Conservation (phyloP, 2,797 vertebrate species). For the Notolabrus celidotus region DNA sequence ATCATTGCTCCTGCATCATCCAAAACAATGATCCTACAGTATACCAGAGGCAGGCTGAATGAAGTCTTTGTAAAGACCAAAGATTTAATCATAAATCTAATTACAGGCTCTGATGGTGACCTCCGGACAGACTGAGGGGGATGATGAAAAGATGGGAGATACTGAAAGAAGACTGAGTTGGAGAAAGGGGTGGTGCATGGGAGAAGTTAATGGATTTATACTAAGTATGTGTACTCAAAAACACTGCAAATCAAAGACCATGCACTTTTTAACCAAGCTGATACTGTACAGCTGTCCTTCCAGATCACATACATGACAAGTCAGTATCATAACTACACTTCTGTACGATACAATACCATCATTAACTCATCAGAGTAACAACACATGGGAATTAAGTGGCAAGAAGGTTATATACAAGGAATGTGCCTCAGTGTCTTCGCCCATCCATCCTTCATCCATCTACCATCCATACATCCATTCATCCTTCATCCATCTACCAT, state of each 20-base stretch:
- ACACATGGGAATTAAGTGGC: too few relatives aligned
- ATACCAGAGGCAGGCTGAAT: conserved; percentile 52
- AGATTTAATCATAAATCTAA: conserved; percentile 66
- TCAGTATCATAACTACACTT: background rate
- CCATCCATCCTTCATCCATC: too few relatives aligned
- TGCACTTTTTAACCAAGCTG: background rate
- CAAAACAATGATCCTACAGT: conserved; percentile 60
- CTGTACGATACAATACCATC: too few relatives aligned
- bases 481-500: too few relatives aligned
- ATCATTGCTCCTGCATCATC: background rate
- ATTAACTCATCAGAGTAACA: too few relatives aligned
- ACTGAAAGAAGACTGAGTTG: conserved; percentile 13
- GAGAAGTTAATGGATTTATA: conserved; percentile 8
- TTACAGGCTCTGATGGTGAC: conserved; percentile 68
- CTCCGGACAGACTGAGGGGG: conserved; percentile 32
- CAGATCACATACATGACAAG: background rate
- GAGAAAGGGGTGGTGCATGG: background rate
- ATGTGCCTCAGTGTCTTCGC: too few relatives aligned
- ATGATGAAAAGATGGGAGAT: conserved; percentile 25
- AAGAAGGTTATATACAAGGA: too few relatives aligned
- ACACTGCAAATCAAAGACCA: background rate
- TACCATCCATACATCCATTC: too few relatives aligned
- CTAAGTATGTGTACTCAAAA: background rate
- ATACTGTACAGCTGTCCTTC: background rate
- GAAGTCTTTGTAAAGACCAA: conserved; percentile 64